Evolutionary conservation across 2,797 vertebrate species (phyloP).

Genomic region (Hemitrygon akajei): DNA sequence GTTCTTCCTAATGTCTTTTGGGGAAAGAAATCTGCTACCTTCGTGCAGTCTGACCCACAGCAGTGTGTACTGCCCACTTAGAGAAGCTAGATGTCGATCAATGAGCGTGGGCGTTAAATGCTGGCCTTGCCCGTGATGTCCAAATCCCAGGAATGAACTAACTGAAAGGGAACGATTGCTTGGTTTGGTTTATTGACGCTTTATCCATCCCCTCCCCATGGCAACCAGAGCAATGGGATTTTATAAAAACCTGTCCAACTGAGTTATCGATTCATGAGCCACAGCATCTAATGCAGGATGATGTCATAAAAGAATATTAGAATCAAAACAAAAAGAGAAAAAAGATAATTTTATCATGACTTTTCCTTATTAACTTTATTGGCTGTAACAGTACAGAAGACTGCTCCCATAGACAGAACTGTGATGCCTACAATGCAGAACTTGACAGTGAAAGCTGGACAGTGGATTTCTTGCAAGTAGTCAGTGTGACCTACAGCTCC

Average conservation of each 20-base stretch:
- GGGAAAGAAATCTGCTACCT: too few species aligned
- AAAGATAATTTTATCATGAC: not conserved
- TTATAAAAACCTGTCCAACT: not conserved
- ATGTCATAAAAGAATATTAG: not conserved
- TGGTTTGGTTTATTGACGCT: not conserved
- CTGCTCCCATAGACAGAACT: not conserved
- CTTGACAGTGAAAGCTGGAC: not conserved
- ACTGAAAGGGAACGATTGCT: not conserved
- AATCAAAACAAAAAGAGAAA: not conserved
- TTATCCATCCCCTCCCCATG: not conserved
- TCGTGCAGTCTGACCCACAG: too few species aligned
- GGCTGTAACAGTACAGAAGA: not conserved
- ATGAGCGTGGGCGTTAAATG: too few species aligned
- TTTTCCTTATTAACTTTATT: not conserved
- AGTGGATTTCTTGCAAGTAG: not conserved
- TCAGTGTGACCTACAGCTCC: not conserved
- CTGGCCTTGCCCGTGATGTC: too few species aligned
- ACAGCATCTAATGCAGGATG: not conserved
- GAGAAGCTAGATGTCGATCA: too few species aligned
- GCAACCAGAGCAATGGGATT: not conserved
- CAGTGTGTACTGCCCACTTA: too few species aligned
- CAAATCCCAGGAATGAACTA: too few species aligned
- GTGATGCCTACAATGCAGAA: not conserved
- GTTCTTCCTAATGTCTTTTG: too few species aligned
- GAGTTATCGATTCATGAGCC: not conserved